Conservation (phyloP, 2,888 invertebrate genomes). For the Napeogenes inachia region DNA sequence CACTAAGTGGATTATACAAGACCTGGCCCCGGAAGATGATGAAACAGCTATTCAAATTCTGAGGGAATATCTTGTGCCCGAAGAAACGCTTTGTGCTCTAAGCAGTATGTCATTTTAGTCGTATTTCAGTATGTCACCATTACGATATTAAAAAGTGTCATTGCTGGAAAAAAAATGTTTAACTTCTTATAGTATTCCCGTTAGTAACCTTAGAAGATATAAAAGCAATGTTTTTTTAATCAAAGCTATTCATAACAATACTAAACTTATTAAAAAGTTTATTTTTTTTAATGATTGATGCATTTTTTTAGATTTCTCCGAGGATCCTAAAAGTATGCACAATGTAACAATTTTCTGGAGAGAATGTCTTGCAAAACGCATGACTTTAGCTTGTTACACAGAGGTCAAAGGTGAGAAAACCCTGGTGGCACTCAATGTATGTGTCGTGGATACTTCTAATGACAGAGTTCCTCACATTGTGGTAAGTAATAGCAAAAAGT, state of each 20-base stretch:
- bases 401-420: slow-evolving; percentile 42
- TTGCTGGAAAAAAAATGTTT: not conserved
- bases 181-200: not conserved
- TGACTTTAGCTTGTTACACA: slow-evolving; percentile 54
- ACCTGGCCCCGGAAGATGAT: slow-evolving; percentile 54
- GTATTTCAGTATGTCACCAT: not conserved
- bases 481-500: slow-evolving; percentile 12
- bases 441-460: slow-evolving; percentile 35
- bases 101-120: slow-evolving; percentile 36
- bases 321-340: slow-evolving; percentile 43
- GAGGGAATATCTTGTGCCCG: slow-evolving; percentile 42
- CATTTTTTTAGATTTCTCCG: slow-evolving; percentile 38
- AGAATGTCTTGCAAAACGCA: slow-evolving; percentile 40
- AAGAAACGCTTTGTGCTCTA: slow-evolving; percentile 46
- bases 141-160: not conserved
- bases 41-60: slow-evolving; percentile 46
- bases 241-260: not conserved
- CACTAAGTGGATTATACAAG: slow-evolving; percentile 50
- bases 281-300: not conserved
- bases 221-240: not conserved
- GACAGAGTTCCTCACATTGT: slow-evolving; percentile 27
- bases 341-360: slow-evolving; percentile 47
- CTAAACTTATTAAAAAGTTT: not conserved
- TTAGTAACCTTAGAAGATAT: too few species aligned
- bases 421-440: slow-evolving; percentile 53